A percentile compares a stretch with the other conserved stretches of the same genome.
phyloP scores from a whole-genome alignment of 2,888 invertebrate species.

The Zygaena filipendulae region DNA sequence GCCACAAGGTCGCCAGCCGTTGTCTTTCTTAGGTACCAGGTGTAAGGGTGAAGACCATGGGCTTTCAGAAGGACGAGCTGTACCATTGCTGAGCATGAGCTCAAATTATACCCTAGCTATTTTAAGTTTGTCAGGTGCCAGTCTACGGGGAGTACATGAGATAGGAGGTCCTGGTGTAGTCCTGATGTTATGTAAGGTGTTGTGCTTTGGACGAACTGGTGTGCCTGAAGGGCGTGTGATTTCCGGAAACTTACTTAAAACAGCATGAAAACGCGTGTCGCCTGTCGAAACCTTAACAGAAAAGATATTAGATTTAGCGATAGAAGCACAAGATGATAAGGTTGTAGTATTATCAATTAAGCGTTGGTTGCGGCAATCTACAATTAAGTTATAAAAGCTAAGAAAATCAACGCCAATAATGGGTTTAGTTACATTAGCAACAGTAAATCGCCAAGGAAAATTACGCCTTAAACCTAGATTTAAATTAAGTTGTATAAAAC shows the following conservation, averaged over 20 bases:
- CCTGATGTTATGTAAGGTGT: slow-evolving; percentile 3
- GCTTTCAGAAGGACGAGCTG: slow-evolving; percentile 18
- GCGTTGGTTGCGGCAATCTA: slow-evolving; percentile 19
- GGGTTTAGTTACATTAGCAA: neutral
- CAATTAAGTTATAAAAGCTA: slow-evolving; percentile 21
- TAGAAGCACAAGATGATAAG: slow-evolving; percentile 6
- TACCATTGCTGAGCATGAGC: slow-evolving; percentile 17
- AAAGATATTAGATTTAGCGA: too few species aligned
- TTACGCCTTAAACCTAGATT: neutral
- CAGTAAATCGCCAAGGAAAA: slow-evolving; percentile 1
- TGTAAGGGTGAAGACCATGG: slow-evolving; percentile 24
- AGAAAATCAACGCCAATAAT: slow-evolving; percentile 29
- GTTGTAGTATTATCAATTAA: slow-evolving; percentile 17
- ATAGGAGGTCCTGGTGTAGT: slow-evolving; percentile 5
- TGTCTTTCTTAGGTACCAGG: too few species aligned
- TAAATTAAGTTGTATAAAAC: neutral
- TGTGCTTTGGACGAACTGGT: neutral
- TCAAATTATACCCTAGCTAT: slow-evolving; percentile 19
- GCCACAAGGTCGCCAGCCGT: slow-evolving; percentile 12
- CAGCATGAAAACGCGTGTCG: too few species aligned
- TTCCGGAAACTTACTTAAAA: too few species aligned
- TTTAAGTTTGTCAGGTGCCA: too few species aligned
- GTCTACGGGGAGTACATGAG: slow-evolving; percentile 3
- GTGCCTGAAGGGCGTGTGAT: slow-evolving; percentile 2
- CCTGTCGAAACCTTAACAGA: too few species aligned